Evolutionary conservation across 1,140 invertebrate species (phyloP).

Genomic region (Aricia agestis): DNA sequence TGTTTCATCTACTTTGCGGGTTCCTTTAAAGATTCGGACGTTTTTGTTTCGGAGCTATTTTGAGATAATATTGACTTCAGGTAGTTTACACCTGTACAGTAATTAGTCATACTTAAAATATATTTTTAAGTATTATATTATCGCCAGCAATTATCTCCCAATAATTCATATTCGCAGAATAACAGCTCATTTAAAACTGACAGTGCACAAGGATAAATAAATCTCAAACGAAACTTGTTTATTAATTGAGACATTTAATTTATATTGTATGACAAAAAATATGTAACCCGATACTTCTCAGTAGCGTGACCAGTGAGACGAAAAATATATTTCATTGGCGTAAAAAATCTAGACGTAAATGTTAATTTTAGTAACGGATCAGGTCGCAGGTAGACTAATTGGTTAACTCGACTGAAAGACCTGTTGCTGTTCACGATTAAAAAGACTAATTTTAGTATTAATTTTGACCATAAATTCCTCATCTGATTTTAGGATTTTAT

Average conservation of each 20-base stretch:
- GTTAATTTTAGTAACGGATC: conserved; percentile 5
- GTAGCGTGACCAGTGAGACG: conserved; percentile 8
- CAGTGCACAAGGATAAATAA: conserved; percentile 1
- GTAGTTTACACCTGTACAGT: too few species aligned
- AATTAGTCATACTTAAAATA: not conserved
- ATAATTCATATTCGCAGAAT: not conserved
- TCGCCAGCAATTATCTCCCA: not conserved
- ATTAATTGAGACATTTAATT: conserved; percentile 12
- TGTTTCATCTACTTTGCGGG: not conserved
- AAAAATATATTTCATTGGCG: conserved; percentile 12
- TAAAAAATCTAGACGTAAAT: conserved; percentile 10
- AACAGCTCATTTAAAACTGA: not conserved
- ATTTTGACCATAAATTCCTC: not conserved
- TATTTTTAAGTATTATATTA: not conserved
- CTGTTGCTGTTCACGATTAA: not conserved
- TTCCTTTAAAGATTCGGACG: too few species aligned
- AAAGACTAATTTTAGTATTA: not conserved
- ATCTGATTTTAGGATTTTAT: not conserved
- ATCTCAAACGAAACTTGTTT: conserved; percentile 4
- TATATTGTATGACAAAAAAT: conserved; percentile 4
- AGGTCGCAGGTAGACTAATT: conserved; percentile 6
- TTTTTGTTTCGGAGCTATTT: too few species aligned
- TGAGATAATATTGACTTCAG: too few species aligned
- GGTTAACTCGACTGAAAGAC: conserved; percentile 8
- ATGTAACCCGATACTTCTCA: conserved; percentile 6